Evolutionary conservation across 1,140 invertebrate species (phyloP).

Genomic region (Camponotus pennsylvanicus): DNA sequence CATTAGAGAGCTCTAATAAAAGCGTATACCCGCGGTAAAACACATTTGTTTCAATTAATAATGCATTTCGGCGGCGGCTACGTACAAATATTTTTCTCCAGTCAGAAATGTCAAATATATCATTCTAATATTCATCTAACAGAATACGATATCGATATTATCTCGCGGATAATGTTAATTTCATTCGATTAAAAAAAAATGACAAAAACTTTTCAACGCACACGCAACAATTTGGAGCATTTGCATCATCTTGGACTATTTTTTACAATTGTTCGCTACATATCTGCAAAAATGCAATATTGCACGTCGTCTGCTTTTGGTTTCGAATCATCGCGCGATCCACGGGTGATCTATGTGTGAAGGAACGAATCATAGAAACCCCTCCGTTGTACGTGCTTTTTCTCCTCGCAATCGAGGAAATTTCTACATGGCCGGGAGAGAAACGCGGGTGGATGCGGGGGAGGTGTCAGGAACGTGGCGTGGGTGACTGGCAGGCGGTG

Average conservation of each 20-base stretch:
- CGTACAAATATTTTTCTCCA: constrained; percentile 44
- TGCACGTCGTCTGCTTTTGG: not conserved
- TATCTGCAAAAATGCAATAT: constrained; percentile 10
- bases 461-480: constrained; percentile 38
- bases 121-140: constrained; percentile 52
- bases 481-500: constrained; percentile 45
- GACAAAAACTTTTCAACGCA: not conserved
- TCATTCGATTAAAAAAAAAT: not conserved
- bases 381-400: not conserved
- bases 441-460: constrained; percentile 27
- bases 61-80: constrained; percentile 54
- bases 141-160: constrained; percentile 29
- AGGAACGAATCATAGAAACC: constrained; percentile 35
- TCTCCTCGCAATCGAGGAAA: constrained; percentile 53
- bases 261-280: not conserved
- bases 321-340: constrained; percentile 25
- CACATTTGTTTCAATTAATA: constrained; percentile 61
- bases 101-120: constrained; percentile 49
- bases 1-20: constrained; percentile 43
- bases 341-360: constrained; percentile 24
- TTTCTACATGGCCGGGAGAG: constrained; percentile 36
- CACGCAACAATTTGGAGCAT: not conserved
- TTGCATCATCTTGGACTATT: constrained; percentile 2
- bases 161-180: constrained; percentile 6
- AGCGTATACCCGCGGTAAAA: constrained; percentile 22